Base-by-base conservation (phyloP, 2,888 invertebrate species). In the Oxyteleia sp. region DNA sequence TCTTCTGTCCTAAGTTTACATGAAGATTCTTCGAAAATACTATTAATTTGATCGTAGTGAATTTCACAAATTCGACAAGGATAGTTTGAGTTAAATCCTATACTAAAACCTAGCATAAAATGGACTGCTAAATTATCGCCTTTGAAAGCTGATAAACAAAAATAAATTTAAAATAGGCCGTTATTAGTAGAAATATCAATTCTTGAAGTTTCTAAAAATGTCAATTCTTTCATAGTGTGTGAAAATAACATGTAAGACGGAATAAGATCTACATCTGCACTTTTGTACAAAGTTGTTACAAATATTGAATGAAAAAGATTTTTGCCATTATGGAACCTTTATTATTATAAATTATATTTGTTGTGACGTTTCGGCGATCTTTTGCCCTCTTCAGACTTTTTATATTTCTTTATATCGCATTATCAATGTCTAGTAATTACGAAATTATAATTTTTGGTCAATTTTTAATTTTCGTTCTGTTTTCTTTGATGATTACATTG, bases 21-120 rank as follows among this genome's bases (percentile, higher is more conserved):
- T 23, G 18, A 10, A 7, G 53, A 66, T 80, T 66, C 66, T 13
- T 51, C 23, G 4, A 80, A 57, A 53, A 49, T 32, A n/a, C 2
- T n/a, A 16, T 61, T 74, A 13, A 66, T 80, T 23, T 74, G 35
- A 32, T 41, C 11, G 23, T 7, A 18, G 4, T 68, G 16, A 2
- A 82, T 45, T 13, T 26, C 3, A 45, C 82, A 75, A 66, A 82
- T 71, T 29, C 63, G 45, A 16, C 79, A 80, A 16, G 69, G 68
- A 26, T 41, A 45, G 7, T 61, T 61, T 13, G 80, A 51, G 41
- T 2, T 68, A 26, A 74, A 74, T n/a, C 74, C 45, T 10, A 8
- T 72, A 64, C 15, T 53, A 16, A 81, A 80, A 13, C 80, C 72
- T 32, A 72, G 20, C 4, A 80, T 57, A n/a, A 26, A 47, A 13